Evolutionary conservation across 2,113 vertebrate species (phyloP).

Genomic region (Empidonax traillii): DNA sequence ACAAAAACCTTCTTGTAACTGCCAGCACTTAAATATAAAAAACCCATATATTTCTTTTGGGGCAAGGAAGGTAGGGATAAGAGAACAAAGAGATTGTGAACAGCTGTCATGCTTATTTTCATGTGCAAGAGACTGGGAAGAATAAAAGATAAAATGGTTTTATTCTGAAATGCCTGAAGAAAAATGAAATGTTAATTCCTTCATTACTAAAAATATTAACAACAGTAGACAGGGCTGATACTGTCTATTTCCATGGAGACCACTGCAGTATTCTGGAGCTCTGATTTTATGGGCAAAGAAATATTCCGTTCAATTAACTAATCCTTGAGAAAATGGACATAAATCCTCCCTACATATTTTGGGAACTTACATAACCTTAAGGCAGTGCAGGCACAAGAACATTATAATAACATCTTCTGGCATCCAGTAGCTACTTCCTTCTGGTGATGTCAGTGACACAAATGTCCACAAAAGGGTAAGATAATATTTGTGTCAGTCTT

Average conservation of each 20-base stretch:
- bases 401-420: neutral
- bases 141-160: neutral
- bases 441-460: neutral
- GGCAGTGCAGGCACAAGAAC: neutral
- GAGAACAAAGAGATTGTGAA: neutral
- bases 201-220: neutral
- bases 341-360: neutral
- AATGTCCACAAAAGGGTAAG: fast-evolving
- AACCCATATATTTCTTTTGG: neutral
- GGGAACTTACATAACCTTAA: neutral
- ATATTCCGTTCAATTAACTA: neutral
- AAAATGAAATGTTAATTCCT: constrained; percentile 2
- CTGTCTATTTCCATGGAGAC: constrained; percentile 4
- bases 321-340: neutral
- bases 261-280: neutral
- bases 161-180: neutral
- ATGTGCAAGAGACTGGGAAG: neutral
- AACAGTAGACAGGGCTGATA: neutral
- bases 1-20: neutral
- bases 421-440: neutral
- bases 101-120: neutral
- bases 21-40: neutral
- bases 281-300: neutral
- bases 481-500: neutral
- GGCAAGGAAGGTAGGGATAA: neutral